Percentiles rank a stretch among this genome's conserved stretches.
These are phyloP conservation scores for Salvelinus namaycush DNA, from an alignment of 2,113 vertebrate species.

Conservation along the genomic window DNA sequence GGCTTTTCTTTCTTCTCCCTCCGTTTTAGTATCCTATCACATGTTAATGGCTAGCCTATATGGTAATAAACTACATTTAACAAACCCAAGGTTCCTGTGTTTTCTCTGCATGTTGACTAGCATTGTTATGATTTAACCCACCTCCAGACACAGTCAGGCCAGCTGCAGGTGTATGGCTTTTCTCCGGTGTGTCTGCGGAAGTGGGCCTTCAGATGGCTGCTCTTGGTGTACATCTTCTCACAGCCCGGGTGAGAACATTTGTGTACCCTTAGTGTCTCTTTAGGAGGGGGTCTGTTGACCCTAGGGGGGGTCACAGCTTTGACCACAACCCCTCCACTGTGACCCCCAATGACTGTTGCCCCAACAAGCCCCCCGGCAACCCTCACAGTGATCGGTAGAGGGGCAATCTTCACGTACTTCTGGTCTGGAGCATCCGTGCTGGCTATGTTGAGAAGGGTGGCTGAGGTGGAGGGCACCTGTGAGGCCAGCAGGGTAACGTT, in stretches of 20 bases:
- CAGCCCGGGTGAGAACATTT: slow-evolving; percentile 86
- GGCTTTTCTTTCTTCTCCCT: no score
- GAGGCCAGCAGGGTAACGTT: slow-evolving; percentile 72
- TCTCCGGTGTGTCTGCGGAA: slow-evolving; percentile 80
- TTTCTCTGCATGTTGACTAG: not conserved
- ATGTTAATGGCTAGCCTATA: no score
- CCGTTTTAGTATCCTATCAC: no score
- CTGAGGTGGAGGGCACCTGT: slow-evolving; percentile 48
- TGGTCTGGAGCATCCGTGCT: slow-evolving; percentile 67
- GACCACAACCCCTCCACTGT: slow-evolving; percentile 34
- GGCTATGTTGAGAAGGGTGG: slow-evolving; percentile 58
- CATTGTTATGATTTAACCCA: slow-evolving; percentile 40
- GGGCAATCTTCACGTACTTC: slow-evolving; percentile 85
- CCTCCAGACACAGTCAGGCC: slow-evolving; percentile 88
- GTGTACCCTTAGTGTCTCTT: slow-evolving; percentile 70
- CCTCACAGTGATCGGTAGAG: slow-evolving; percentile 70
- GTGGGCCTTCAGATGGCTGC: slow-evolving; percentile 87
- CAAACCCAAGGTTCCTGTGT: not conserved
- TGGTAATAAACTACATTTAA: no score
- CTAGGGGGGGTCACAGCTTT: slow-evolving; percentile 58
- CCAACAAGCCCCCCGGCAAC: slow-evolving; percentile 44
- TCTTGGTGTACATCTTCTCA: slow-evolving; percentile 86
- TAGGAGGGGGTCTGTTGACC: slow-evolving; percentile 43
- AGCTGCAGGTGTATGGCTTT: slow-evolving; percentile 84
- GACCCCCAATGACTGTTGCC: slow-evolving; percentile 21